Evolutionary conservation across 2,113 vertebrate genomes (phyloP), one percentile per base, ranked within the genome.

Genomic region (Psilopsiagon aurifrons): DNA sequence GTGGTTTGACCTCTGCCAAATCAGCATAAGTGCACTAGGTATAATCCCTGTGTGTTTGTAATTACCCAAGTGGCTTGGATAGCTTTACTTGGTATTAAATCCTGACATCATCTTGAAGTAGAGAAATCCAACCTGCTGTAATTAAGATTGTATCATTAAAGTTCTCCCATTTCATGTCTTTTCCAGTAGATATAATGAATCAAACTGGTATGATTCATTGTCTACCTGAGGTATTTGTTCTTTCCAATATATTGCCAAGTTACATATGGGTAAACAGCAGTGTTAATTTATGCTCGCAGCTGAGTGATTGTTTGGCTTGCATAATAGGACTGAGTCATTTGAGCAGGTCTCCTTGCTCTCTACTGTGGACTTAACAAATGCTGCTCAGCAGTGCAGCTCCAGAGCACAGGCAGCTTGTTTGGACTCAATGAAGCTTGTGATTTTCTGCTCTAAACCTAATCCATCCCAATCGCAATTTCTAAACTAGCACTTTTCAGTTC

Each of bases 321-420:
- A 92, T 93, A 94, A 64, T 71, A 91, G 69, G 7, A 43, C 44
- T 71, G 92, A 94, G 59, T 92, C 84, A 94, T 31, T 47, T 27
- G 62, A 94, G 81, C 82, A 96, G 95, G 73, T 69, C 94, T 95
- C 94, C 89, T 87, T 68, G 79, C 86, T 91, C 95, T 5, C 10
- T 88, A 15, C 73, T 10, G 3, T 27, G 39, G 31, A 7, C 23
- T 91, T 60, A 24, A 69, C 75, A 79, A 91, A 64, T 3, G 3
- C 51, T 31, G 60, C 94, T 84, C n/a, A 57, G 35, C 62, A 66
- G 28, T 29, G 46, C 81, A 75, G 57, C 74, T 83, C 44, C 54
- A 43, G 70, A 83, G 67, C 47, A 68, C 54, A 17, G 41, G 37
- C 19, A 67, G 44, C 31, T 83, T 0, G 0, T 82, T 52, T 39